phyloP scores from a whole-genome alignment of 2,888 invertebrate genomes.

The Brachycybe producta region DNA sequence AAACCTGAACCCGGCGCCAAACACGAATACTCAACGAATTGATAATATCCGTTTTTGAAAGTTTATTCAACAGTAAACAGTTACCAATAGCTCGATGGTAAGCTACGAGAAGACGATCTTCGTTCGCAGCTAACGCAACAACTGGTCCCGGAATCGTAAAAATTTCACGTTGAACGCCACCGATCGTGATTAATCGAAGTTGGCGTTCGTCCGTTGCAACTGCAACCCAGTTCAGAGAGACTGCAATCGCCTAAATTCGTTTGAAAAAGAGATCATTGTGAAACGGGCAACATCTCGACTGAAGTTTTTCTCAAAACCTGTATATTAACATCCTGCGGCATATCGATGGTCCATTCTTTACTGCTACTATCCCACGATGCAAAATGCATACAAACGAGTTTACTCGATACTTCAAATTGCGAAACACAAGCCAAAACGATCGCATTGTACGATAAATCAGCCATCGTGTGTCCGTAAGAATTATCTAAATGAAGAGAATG shows the following conservation, averaged over 20 bases:
- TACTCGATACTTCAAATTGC: slow-evolving; percentile 35
- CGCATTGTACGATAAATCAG: slow-evolving; percentile 65
- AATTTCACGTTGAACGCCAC: slow-evolving; percentile 73
- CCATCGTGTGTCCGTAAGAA: slow-evolving; percentile 70
- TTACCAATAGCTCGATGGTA: slow-evolving; percentile 47
- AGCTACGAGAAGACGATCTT: slow-evolving; percentile 48
- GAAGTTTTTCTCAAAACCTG: slow-evolving; percentile 39
- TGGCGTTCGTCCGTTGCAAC: slow-evolving; percentile 59
- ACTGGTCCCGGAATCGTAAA: slow-evolving; percentile 59
- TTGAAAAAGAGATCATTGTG: background rate
- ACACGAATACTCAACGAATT: background rate
- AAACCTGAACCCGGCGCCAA: slow-evolving; percentile 25
- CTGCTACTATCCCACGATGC: slow-evolving; percentile 45
- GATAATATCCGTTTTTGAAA: background rate
- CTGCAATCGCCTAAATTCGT: slow-evolving; percentile 37
- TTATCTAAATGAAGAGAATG: slow-evolving; percentile 83
- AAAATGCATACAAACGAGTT: slow-evolving; percentile 59
- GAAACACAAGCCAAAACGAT: slow-evolving; percentile 55
- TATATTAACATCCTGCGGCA: slow-evolving; percentile 67
- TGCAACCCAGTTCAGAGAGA: slow-evolving; percentile 58
- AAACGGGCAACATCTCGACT: background rate
- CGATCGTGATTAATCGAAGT: slow-evolving; percentile 67
- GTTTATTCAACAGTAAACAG: slow-evolving; percentile 2
- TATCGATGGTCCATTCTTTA: slow-evolving; percentile 71
- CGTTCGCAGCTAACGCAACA: slow-evolving; percentile 51